phyloP scores from a whole-genome alignment of 2,113 vertebrate genomes.

The Pao palembangensis region DNA sequence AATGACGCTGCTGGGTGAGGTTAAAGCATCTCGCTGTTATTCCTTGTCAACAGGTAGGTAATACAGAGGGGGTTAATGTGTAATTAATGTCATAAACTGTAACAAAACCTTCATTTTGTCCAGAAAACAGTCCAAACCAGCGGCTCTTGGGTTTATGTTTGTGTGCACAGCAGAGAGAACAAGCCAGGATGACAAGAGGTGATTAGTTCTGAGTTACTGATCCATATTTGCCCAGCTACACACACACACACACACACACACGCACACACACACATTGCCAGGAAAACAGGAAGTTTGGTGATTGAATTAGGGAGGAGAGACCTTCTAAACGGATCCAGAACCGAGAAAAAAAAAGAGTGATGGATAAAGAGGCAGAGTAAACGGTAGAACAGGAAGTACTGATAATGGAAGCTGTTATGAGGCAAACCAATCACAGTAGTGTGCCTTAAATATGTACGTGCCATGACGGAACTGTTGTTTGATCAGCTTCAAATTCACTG shows the following conservation, averaged over 20 bases:
- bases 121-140: too few relatives aligned
- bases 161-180: background rate
- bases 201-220: slow-evolving; percentile 47
- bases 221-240: slow-evolving; percentile 60
- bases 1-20: too few relatives aligned
- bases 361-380: slow-evolving; percentile 8
- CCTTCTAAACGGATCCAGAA: slow-evolving; percentile 25
- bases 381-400: slow-evolving; percentile 31
- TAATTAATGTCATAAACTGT: too few relatives aligned
- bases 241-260: slow-evolving; percentile 20
- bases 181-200: slow-evolving; percentile 42
- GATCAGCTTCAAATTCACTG: too few relatives aligned
- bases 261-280: slow-evolving; percentile 24
- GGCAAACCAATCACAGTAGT: too few relatives aligned
- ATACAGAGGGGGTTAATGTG: too few relatives aligned
- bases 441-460: too few relatives aligned
- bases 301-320: slow-evolving; percentile 53
- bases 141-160: too few relatives aligned
- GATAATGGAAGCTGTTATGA: background rate
- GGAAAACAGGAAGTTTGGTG: slow-evolving; percentile 62
- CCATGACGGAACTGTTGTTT: too few relatives aligned
- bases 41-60: too few relatives aligned
- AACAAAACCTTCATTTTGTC: too few relatives aligned
- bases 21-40: too few relatives aligned
- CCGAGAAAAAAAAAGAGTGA: slow-evolving; percentile 10